A percentile compares a stretch with the other conserved stretches of the same genome.
Conservation (phyloP, 2,888 invertebrate genomes). For the Leptinotarsa tumamoca region DNA sequence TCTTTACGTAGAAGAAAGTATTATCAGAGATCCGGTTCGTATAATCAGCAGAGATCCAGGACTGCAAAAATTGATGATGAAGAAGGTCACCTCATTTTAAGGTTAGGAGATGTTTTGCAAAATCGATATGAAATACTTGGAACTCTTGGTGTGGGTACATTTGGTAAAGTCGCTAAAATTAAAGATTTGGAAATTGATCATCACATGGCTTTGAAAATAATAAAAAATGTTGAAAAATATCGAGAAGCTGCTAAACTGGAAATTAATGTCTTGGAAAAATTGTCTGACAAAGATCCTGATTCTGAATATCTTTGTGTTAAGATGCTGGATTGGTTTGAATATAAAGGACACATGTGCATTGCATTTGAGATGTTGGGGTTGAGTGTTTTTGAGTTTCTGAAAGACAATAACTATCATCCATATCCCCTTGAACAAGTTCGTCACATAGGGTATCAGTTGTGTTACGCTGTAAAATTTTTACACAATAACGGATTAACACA, state of each 20-base stretch:
- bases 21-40: slow-evolving; percentile 67
- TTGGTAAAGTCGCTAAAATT: slow-evolving; percentile 99
- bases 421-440: slow-evolving; percentile 98
- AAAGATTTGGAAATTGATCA: slow-evolving; percentile 96
- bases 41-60: slow-evolving; percentile 79
- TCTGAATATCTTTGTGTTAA: slow-evolving; percentile 94
- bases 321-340: slow-evolving; percentile 98
- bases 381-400: slow-evolving; percentile 98
- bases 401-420: slow-evolving; percentile 98
- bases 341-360: slow-evolving; percentile 98
- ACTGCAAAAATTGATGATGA: slow-evolving; percentile 98
- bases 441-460: slow-evolving; percentile 96
- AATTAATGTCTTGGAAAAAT: slow-evolving; percentile 97
- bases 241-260: slow-evolving; percentile 99
- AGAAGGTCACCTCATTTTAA: slow-evolving; percentile 99
- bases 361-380: slow-evolving; percentile 98
- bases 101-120: slow-evolving; percentile 98
- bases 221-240: slow-evolving; percentile 99
- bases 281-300: slow-evolving; percentile 93
- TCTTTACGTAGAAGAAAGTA: slow-evolving; percentile 55
- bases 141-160: slow-evolving; percentile 99
- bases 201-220: slow-evolving; percentile 97
- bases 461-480: slow-evolving; percentile 96
- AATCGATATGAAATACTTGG: slow-evolving; percentile 99
- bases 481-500: slow-evolving; percentile 98